Evolutionary conservation across 2,797 vertebrate species (phyloP), one percentile per base, ranked within the genome.

Genomic region (Stomatorhinus walkeri): DNA sequence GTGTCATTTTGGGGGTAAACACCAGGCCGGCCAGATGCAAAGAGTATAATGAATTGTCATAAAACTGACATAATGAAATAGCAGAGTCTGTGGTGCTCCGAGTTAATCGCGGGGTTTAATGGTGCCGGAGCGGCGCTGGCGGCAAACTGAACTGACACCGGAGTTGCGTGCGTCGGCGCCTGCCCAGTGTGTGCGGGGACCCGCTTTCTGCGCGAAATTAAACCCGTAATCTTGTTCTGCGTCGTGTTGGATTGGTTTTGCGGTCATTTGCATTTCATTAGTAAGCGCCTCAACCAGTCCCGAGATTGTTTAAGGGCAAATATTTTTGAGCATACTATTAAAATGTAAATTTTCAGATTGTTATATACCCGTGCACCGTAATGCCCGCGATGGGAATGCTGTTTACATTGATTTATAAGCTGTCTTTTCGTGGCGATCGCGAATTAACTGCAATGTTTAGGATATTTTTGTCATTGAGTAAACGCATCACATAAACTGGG

Each of bases 21-120:
- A 86, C 46, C 49, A 40, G 32, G 52, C 52, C 32, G 54, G 16
- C 22, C 54, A 59, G 54, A 59, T 22, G 36, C 32, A 59, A 59
- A 61, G 54, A 43, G 51, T 36, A 61, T 61, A 64, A 87, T 59
- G 54, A 87, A 87, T 87, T 61, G 85, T 87, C 52, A 32, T 86
- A 87, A 87, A 87, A 87, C 85, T 59, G 85, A 61, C 32, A 59
- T 59, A 51, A 51, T 87, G 85, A 51, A 61, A 87, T 64, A 24
- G 10, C 52, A 4, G 52, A 8, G 14, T 61, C 5, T n/a, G 54
- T 61, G 52, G 32, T 22, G n/a, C 54, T 54, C 12, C 24, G 32
- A 14, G 51, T 86, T 54, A 54, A 52, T 86, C 14, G 36, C 2
- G 79, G n/a, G 79, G 43, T 83, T 83, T 83, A 46, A 43, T 83